Base-by-base conservation (phyloP, 2,888 invertebrate genomes). In the Drosophila planitibia region DNA sequence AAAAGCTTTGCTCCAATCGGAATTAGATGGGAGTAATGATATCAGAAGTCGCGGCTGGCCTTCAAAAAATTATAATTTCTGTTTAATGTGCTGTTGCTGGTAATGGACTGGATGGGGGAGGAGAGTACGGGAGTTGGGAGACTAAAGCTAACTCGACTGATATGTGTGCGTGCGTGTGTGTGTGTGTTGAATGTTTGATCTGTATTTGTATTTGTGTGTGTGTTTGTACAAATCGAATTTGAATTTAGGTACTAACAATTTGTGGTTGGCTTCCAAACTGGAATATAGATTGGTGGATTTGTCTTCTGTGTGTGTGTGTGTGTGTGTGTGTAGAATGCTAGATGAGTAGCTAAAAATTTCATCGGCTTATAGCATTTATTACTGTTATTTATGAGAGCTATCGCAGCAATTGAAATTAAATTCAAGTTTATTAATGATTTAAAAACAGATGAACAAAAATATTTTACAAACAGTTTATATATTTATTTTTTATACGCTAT, bases 21-120 rank as follows among this genome's bases (percentile, higher is more conserved):
- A 81, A 85, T 84, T 81, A 88, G 85, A 83, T 83, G 79, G 76
- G 66, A 77, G 79, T 81, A 80, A 81, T 83, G 80, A 85, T 85
- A 83, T 82, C 77, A 74, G 79, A 54, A 70, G 64, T 63, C 61
- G 72, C 65, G 72, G 51, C 62, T 86, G 91, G 91, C 90, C 90
- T 90, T 90, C 90, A 90, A 81, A 82, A 86, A 78, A 83, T 86
- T 88, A 86, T 90, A 88, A 88, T 90, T 85, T 90, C 76, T 85
- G 85, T 74, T 88, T 83, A 89, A 87, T 87, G 72, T 68, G 32
- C 70, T 58, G 57, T 35, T 19, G 19, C 39, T 61, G 28, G 44
- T 22, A 44, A 22, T 44, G 5, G 22, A 22, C 30, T 73, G 72
- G 60, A 12, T 28, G 0, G 2, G 58, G 47, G 49, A 16, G 54